These are phyloP conservation scores for Crotalus horridus DNA, from an alignment of 2,113 vertebrate genomes.

Conservation along the genomic window DNA sequence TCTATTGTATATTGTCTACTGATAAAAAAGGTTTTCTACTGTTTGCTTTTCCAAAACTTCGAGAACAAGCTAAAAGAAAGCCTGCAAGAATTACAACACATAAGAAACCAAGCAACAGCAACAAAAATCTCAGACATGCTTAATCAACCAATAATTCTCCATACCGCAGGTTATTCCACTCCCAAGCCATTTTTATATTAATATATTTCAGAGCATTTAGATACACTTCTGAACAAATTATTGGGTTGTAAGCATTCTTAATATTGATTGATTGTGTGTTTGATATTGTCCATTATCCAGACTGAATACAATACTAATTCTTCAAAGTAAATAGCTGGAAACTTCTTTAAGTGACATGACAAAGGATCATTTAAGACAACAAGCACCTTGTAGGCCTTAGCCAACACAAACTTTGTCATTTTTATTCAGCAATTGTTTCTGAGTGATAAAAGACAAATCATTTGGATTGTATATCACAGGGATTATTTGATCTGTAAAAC, in stretches of 20 bases:
- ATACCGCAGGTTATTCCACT: neutral
- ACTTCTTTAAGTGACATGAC: neutral
- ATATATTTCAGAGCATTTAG: neutral
- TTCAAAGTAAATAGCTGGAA: neutral
- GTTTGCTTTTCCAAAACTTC: neutral
- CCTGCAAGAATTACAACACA: neutral
- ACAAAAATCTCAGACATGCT: neutral
- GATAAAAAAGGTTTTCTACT: neutral
- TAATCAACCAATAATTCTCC: neutral
- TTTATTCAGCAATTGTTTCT: conserved; percentile 13
- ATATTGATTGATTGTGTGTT: neutral
- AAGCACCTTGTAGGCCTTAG: neutral
- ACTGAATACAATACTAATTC: neutral
- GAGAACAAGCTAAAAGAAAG: neutral
- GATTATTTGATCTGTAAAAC: conserved; percentile 42
- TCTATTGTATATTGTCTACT: neutral
- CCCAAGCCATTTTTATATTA: neutral
- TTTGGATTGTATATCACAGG: conserved; percentile 37
- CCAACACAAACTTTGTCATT: neutral
- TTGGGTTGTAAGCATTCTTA: neutral
- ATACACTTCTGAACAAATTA: neutral
- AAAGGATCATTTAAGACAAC: neutral
- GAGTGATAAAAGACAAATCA: conserved; percentile 36
- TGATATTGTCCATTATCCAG: neutral
- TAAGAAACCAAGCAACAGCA: neutral